These are phyloP conservation scores for Nezara viridula DNA, from an alignment of 2,888 invertebrate genomes.

Conservation along the genomic window DNA sequence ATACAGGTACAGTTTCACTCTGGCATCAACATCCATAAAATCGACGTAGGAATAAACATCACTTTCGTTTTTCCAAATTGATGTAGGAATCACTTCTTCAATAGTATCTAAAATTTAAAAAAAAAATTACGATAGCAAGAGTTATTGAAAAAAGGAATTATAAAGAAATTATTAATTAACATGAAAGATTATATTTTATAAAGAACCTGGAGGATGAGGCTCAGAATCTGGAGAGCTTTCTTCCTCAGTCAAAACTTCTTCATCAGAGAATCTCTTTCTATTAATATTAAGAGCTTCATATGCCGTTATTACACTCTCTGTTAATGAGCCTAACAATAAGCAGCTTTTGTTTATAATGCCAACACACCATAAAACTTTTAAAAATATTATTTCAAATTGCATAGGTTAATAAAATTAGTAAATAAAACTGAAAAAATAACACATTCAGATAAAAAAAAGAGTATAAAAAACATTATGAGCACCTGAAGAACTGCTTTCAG, in stretches of 20 bases:
- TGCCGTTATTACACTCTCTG: slow-evolving; percentile 75
- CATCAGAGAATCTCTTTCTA: slow-evolving; percentile 56
- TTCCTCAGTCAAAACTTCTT: slow-evolving; percentile 62
- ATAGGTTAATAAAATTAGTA: neutral
- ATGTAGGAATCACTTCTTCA: slow-evolving; percentile 51
- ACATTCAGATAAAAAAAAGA: neutral
- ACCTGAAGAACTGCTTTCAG: slow-evolving; percentile 77
- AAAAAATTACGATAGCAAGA: too few species aligned
- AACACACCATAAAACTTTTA: slow-evolving; percentile 62
- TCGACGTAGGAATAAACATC: slow-evolving; percentile 73
- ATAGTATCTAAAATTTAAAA: slow-evolving; percentile 45
- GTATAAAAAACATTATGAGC: slow-evolving; percentile 50
- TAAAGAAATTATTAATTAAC: neutral
- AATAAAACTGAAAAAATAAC: slow-evolving; percentile 12
- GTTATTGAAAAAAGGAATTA: neutral
- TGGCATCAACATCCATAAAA: slow-evolving; percentile 73
- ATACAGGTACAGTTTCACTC: slow-evolving; percentile 74
- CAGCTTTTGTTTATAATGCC: slow-evolving; percentile 22
- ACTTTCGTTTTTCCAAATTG: slow-evolving; percentile 57
- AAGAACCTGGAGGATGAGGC: slow-evolving; percentile 27
- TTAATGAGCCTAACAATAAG: slow-evolving; percentile 71
- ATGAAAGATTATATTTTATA: neutral
- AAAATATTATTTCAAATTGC: neutral
- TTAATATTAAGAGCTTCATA: slow-evolving; percentile 69
- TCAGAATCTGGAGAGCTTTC: slow-evolving; percentile 58